Conservation (phyloP, 2,797 vertebrate species). For the Sebastes iracundus region DNA sequence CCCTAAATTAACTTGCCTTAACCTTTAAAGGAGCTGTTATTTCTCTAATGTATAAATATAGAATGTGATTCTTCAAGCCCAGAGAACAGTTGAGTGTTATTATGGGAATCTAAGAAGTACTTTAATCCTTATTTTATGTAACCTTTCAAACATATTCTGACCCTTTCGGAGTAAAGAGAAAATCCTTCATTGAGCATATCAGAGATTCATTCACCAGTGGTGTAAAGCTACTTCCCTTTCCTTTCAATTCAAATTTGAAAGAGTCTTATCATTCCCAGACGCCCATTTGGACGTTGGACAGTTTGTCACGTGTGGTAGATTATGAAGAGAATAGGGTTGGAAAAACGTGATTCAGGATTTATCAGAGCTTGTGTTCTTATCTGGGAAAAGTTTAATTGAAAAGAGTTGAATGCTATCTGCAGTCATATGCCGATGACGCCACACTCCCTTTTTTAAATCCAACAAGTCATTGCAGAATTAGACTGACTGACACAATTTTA, state of each 20-base stretch:
- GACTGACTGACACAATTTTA: background rate
- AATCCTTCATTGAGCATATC: background rate
- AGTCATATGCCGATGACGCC: background rate
- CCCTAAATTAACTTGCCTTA: background rate
- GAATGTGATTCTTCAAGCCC: background rate
- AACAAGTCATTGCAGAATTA: background rate
- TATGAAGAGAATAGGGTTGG: background rate
- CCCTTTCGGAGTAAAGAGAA: background rate
- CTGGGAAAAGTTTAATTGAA: background rate
- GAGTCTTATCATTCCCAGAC: background rate
- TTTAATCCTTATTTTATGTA: background rate
- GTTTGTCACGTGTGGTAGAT: background rate
- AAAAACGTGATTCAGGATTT: background rate
- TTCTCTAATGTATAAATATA: constrained; percentile 5
- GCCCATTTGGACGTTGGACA: constrained; percentile 8
- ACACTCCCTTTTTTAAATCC: background rate
- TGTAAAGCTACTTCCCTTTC: background rate
- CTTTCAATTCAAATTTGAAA: background rate
- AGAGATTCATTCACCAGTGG: background rate
- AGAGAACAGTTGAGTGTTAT: background rate
- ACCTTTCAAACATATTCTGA: background rate
- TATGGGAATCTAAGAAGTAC: background rate
- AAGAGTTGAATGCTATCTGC: constrained; percentile 2
- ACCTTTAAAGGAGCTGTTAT: background rate
- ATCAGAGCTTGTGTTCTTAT: background rate